Percentiles rank a stretch among this genome's conserved stretches.
Conservation (phyloP, 1,140 invertebrate genomes). For the Ceratosolen solmsi region DNA sequence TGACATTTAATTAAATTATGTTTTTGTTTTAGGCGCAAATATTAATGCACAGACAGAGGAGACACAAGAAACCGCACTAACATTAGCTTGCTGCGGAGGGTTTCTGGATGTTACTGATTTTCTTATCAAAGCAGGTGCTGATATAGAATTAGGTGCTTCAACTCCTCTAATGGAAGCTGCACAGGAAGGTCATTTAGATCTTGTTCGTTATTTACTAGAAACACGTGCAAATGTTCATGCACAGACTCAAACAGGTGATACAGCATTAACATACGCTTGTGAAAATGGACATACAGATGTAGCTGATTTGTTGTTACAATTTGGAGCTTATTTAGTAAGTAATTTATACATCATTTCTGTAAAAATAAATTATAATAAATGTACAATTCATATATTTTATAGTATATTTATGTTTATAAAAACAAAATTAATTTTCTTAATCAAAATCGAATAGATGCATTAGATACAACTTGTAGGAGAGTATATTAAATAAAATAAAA, state of each 20-base stretch:
- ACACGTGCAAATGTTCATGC: conserved; percentile 92
- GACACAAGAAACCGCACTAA: conserved; percentile 97
- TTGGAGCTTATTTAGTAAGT: conserved; percentile 88
- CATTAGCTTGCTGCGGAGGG: conserved; percentile 96
- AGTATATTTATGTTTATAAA: too few relatives aligned
- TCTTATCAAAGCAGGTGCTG: conserved; percentile 94
- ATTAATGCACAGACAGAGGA: conserved; percentile 99
- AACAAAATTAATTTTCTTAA: too few relatives aligned
- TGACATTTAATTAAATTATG: neutral
- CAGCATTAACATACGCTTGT: conserved; percentile 97
- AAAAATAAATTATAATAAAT: too few relatives aligned
- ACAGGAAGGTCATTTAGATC: conserved; percentile 96
- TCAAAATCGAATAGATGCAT: too few relatives aligned
- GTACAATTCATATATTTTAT: too few relatives aligned
- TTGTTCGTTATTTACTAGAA: conserved; percentile 90
- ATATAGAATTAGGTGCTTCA: conserved; percentile 95
- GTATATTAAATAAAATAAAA: too few relatives aligned
- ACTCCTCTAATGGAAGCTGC: conserved; percentile 99
- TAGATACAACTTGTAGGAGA: too few relatives aligned
- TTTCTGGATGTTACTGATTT: conserved; percentile 98
- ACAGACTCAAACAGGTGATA: conserved; percentile 95
- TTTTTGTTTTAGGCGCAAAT: conserved; percentile 82
- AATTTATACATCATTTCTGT: conserved; percentile 12
- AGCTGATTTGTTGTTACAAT: conserved; percentile 89
- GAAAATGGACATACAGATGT: conserved; percentile 97